A percentile compares a stretch with the other conserved stretches of the same genome.
Conservation (phyloP, 2,113 vertebrate species). For the Hippoglossus stenolepis region DNA sequence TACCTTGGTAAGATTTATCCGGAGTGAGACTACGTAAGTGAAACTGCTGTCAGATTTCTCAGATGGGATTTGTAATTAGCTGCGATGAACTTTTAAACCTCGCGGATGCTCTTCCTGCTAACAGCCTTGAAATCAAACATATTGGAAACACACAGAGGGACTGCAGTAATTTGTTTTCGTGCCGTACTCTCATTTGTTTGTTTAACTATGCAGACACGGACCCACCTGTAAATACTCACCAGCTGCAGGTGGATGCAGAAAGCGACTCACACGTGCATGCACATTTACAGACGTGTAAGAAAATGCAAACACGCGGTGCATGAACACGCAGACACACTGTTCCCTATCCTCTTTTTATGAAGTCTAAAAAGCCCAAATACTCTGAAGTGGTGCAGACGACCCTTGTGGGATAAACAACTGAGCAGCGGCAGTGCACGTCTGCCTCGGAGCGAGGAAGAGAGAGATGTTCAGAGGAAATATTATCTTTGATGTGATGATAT, state of each 20-base stretch:
- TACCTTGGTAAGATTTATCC: conserved; percentile 28
- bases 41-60: conserved; percentile 51
- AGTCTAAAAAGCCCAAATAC: conserved; percentile 24
- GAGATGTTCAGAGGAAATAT: conserved; percentile 25
- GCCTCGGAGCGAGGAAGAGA: conserved; percentile 46
- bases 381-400: conserved; percentile 64
- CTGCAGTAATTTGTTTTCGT: not conserved
- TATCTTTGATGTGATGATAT: conserved; percentile 75
- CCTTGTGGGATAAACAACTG: conserved; percentile 78
- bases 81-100: conserved; percentile 64
- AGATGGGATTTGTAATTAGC: conserved; percentile 56
- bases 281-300: not conserved
- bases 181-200: not conserved
- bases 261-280: not conserved
- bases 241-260: too few species aligned
- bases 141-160: conserved; percentile 13
- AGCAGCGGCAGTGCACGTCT: conserved; percentile 49
- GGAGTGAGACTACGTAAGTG: conserved; percentile 21
- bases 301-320: not conserved
- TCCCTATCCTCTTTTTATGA: conserved; percentile 1
- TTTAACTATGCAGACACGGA: not conserved
- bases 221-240: conserved; percentile 11
- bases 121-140: conserved; percentile 38
- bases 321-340: not conserved
- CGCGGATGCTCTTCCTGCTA: conserved; percentile 11